phyloP scores from a whole-genome alignment of 2,888 invertebrate species.

The Papilio elwesi region DNA sequence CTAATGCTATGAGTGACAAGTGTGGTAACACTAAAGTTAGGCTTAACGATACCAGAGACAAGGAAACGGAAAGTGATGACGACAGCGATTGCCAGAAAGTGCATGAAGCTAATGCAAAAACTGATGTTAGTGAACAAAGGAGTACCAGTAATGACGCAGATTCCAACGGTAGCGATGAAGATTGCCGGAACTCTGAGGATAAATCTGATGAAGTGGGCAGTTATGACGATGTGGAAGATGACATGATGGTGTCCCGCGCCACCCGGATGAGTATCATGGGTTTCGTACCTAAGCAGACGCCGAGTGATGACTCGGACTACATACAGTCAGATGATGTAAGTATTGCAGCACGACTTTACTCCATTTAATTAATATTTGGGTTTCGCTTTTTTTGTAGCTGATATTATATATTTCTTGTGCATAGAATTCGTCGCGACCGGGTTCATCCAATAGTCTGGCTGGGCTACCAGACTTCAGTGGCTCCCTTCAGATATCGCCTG shows the following conservation, averaged over 20 bases:
- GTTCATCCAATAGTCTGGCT: conserved; percentile 53
- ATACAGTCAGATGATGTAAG: conserved; percentile 77
- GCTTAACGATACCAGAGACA: conserved; percentile 39
- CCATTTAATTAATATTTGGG: too few species aligned
- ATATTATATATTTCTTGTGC: background rate
- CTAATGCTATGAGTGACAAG: conserved; percentile 22
- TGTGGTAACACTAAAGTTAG: background rate
- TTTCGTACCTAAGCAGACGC: conserved; percentile 65
- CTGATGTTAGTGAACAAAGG: background rate
- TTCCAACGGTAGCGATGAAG: background rate
- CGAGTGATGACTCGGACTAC: conserved; percentile 75
- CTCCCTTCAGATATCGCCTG: conserved; percentile 45
- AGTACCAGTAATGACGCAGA: background rate
- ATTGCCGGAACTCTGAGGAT: conserved; percentile 26
- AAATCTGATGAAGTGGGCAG: conserved; percentile 49
- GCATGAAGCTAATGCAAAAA: conserved; percentile 21
- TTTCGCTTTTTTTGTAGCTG: background rate
- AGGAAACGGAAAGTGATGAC: conserved; percentile 43
- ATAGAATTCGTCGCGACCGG: conserved; percentile 34
- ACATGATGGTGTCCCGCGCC: conserved; percentile 76
- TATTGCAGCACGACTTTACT: conserved; percentile 35
- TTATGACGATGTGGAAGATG: conserved; percentile 62
- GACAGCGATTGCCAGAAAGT: conserved; percentile 26
- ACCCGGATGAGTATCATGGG: conserved; percentile 82
- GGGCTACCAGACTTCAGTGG: conserved; percentile 47